A percentile compares a stretch with the other conserved stretches of the same genome.
Conservation (phyloP, 2,888 invertebrate species). For the Clostera curtula region DNA sequence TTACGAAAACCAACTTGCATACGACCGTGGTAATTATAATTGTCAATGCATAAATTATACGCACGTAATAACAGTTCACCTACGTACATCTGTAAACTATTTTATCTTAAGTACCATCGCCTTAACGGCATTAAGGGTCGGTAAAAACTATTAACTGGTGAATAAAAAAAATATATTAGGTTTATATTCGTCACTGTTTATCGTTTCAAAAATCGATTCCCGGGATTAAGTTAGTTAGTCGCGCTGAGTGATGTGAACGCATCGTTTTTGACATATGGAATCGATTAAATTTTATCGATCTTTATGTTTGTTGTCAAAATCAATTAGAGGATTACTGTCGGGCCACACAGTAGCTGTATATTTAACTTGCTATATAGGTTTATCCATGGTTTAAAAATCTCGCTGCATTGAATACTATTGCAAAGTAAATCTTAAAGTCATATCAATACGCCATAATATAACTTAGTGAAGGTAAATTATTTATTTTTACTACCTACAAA, state of each 20-base stretch:
- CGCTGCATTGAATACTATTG: no score
- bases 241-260: conserved; percentile 14
- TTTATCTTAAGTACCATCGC: conserved; percentile 48
- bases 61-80: conserved; percentile 46
- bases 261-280: conserved; percentile 26
- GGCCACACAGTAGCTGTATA: conserved; percentile 13
- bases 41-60: conserved; percentile 58
- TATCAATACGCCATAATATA: no score
- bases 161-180: conserved; percentile 41
- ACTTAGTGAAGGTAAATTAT: no score
- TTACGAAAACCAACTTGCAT: conserved; percentile 46
- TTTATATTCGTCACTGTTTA: conserved; percentile 25
- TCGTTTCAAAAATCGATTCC: conserved; percentile 25
- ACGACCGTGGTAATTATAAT: conserved; percentile 46
- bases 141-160: conserved; percentile 43
- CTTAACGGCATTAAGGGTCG: conserved; percentile 28
- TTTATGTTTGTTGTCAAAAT: conserved; percentile 20
- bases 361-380: no score
- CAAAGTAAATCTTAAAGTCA: background rate
- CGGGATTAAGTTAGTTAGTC: conserved; percentile 24
- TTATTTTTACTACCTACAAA: no score
- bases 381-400: no score
- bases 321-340: conserved; percentile 19
- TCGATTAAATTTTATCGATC: conserved; percentile 32
- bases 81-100: conserved; percentile 52